Percentiles rank a stretch among this genome's conserved stretches.
Conservation (phyloP, 2,888 invertebrate genomes). For the Cantharis lateralis region DNA sequence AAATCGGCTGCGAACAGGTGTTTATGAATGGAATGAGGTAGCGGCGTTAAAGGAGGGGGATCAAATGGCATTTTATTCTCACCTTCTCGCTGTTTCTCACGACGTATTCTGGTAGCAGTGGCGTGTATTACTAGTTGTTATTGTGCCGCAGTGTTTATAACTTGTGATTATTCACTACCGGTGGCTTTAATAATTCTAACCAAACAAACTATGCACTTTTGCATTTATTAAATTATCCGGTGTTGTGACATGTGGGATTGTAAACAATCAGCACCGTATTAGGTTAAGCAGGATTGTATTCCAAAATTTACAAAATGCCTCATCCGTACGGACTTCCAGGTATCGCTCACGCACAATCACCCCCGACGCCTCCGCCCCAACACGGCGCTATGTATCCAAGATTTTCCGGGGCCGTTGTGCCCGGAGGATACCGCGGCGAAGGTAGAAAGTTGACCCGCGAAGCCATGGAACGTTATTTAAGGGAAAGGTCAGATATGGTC, state of each 20-base stretch:
- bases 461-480: conserved; percentile 95
- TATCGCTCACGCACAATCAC: conserved; percentile 77
- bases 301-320: conserved; percentile 62
- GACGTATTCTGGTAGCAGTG: conserved; percentile 49
- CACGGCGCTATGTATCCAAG: conserved; percentile 63
- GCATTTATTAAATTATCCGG: conserved; percentile 12
- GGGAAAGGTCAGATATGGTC: conserved; percentile 93
- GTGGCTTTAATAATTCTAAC: conserved; percentile 11
- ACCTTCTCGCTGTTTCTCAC: conserved; percentile 35
- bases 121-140: conserved; percentile 29
- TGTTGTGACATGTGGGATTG: conserved; percentile 22
- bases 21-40: conserved; percentile 71
- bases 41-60: conserved; percentile 47
- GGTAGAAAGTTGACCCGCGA: conserved; percentile 86
- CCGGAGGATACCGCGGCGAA: conserved; percentile 70
- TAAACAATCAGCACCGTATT: conserved; percentile 19
- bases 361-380: conserved; percentile 74
- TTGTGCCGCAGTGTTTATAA: conserved; percentile 30
- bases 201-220: conserved; percentile 4
- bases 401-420: conserved; percentile 70
- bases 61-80: conserved; percentile 49
- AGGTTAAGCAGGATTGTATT: conserved; percentile 21
- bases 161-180: conserved; percentile 14
- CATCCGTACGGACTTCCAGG: conserved; percentile 80
- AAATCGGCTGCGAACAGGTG: conserved; percentile 77